Base-by-base conservation (phyloP, 2,113 vertebrate genomes). In the Campylomormyrus tamandua region DNA sequence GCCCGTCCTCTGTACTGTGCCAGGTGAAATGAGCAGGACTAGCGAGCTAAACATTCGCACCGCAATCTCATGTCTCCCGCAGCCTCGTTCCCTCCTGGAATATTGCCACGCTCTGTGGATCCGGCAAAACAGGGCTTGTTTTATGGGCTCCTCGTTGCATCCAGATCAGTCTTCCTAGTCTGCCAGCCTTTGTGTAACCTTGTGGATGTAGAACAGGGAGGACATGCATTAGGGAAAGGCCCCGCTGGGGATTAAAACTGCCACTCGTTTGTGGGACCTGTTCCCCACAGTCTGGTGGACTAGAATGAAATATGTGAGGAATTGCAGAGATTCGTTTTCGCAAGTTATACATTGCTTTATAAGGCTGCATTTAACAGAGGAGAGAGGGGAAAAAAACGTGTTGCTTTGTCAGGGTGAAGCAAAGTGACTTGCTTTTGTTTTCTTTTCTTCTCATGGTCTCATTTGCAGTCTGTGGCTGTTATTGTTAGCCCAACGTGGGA, bases 401-500 rank as follows among this genome's bases (percentile, higher is more conserved):
- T 84, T 84, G 1, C 21, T 46, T 84, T 84, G 83, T 84, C 45
- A 48, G 83, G 83, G 45, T 84, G 83, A 48, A 46, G 83, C 45
- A n/a, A 10, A 50, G 85, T 3, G 8, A 42, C 35, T 58, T 62
- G 19, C 13, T 21, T 83, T n/a, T 24, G 83, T 84, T 48, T 13
- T 56, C 1, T 5, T 89, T 53, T 35, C 50, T 50, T 7, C n/a
- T 35, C 87, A 45, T 24, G 45, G 49, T 88, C 91, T 92, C 58
- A 91, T 91, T 92, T 90, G 89, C 77, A 92, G 91, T 92, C 91
- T 90, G 84, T 10, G 74, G 88, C 10, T 31, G 90, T 91, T 77
- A 86, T 35, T 80, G 39, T 85, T 50, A 50, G 70, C 39, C 88
- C 50, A 84, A 58, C 84, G 77, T 74, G 84, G 87, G 70, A 66